A percentile compares a stretch with the other conserved stretches of the same genome.
These are phyloP conservation scores for Thera britannica DNA, from an alignment of 2,888 invertebrate species.

Conservation along the genomic window DNA sequence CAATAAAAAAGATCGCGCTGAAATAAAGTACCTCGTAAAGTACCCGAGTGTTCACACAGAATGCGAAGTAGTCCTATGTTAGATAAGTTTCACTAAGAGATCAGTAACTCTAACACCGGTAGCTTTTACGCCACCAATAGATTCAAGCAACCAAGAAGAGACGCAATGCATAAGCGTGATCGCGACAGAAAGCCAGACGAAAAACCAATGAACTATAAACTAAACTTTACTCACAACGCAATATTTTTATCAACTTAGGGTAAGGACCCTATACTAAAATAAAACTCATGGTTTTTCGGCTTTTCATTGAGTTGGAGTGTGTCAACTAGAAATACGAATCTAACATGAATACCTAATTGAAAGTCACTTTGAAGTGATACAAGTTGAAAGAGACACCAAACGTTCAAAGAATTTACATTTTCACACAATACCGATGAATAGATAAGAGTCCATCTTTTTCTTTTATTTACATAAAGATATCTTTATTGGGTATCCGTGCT, in stretches of 20 bases:
- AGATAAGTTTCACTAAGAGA: slow-evolving; percentile 7
- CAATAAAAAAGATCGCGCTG: slow-evolving; percentile 42
- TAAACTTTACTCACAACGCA: too few relatives aligned
- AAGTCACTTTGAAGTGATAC: slow-evolving; percentile 7
- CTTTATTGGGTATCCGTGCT: slow-evolving; percentile 31
- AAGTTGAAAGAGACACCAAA: slow-evolving; percentile 27
- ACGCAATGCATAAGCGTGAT: too few relatives aligned
- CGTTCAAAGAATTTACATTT: slow-evolving; percentile 37
- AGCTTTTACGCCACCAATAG: too few relatives aligned
- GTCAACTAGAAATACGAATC: background rate
- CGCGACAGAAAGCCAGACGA: too few relatives aligned
- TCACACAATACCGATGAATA: slow-evolving; percentile 35
- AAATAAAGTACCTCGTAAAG: slow-evolving; percentile 43
- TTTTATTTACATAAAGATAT: slow-evolving; percentile 41
- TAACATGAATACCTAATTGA: background rate
- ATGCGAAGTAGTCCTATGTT: background rate
- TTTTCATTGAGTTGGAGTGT: background rate
- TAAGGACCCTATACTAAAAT: too few relatives aligned
- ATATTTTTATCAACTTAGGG: too few relatives aligned
- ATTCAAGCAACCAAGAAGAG: too few relatives aligned
- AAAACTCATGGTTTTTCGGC: too few relatives aligned
- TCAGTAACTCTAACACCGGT: background rate
- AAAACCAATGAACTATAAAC: too few relatives aligned
- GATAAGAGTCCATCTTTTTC: slow-evolving; percentile 31
- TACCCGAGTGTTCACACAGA: slow-evolving; percentile 30